Percentiles rank a stretch among this genome's conserved stretches.
Conservation (phyloP, 2,113 vertebrate species). For the Planiliza haematocheilus region DNA sequence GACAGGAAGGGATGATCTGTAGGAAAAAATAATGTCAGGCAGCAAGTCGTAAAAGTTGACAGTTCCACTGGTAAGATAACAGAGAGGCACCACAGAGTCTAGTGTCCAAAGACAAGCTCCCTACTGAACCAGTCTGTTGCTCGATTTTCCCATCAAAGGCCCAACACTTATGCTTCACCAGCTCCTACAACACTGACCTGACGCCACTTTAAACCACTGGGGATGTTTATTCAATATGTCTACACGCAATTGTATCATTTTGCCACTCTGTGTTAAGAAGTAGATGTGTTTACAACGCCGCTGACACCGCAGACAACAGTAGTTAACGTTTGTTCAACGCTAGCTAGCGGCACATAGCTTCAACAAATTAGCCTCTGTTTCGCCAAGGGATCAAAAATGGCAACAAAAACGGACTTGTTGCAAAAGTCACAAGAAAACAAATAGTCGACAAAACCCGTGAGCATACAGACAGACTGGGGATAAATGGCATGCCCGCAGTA, state of each 20-base stretch:
- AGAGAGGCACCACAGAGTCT: background rate
- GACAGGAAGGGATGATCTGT: constrained; percentile 8
- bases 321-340: constrained; percentile 4
- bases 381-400: constrained; percentile 43
- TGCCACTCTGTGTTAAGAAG: background rate
- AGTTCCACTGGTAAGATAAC: background rate
- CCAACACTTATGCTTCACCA: background rate
- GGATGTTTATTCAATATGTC: background rate
- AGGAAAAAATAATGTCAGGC: background rate
- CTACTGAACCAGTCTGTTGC: background rate
- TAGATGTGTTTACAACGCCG: background rate
- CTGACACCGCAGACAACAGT: background rate
- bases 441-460: fast-evolving
- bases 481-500: background rate
- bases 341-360: constrained; percentile 35
- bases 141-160: constrained; percentile 17
- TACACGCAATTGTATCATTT: background rate
- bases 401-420: background rate
- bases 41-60: background rate
- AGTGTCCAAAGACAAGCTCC: too few species aligned
- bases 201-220: too few species aligned
- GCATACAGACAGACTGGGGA: fast-evolving
- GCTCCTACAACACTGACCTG: background rate
- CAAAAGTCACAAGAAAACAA: background rate
- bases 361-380: constrained; percentile 23